Evolutionary conservation across 2,113 vertebrate species (phyloP), one percentile per base, ranked within the genome.

Genomic region (Tyto alba): DNA sequence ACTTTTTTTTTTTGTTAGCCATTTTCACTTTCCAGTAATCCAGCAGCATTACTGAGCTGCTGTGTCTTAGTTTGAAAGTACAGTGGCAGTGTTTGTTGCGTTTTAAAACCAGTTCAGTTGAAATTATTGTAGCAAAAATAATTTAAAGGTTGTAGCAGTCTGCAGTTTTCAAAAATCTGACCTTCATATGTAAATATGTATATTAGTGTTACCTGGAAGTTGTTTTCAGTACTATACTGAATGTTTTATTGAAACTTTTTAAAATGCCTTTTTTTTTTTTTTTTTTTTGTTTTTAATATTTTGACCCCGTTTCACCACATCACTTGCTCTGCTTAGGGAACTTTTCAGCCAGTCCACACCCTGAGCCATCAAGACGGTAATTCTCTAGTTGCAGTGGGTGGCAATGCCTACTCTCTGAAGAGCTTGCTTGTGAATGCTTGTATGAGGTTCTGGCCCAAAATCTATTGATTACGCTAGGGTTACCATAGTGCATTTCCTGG

Each of bases 391-490:
- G 80, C 56, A 47, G 17, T 47, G 89, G 52, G 55, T 93, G 80
- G 68, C 80, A 90, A 7, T 96, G 74, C 77, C 93, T 91, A 11
- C 43, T 87, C 76, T 80, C 88, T 94, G 95, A 96, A 90, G 96
- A 93, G 85, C 87, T 96, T 84, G 92, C 88, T 96, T 81, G 89
- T 96, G 97, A 92, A 93, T 95, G 85, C 72, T 90, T 68, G 63
- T 94, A 55, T 93, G 95, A 93, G 96, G 93, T 95, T 97, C 97
- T 93, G 72, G 71, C 87, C 87, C 67, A 92, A 88, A 97, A 98
- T 96, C 95, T 55, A 4, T 36, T 69, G 95, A 79, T 95, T 59
- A 27, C 4, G 2, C 50, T 80, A 48, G 78, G 92, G 82, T 97
- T 90, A 95, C 87, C 16, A 9, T 36, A 62, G 67, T 78, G 89